Evolutionary conservation across 2,888 invertebrate species (phyloP).

Genomic region (Rosalia funebris): DNA sequence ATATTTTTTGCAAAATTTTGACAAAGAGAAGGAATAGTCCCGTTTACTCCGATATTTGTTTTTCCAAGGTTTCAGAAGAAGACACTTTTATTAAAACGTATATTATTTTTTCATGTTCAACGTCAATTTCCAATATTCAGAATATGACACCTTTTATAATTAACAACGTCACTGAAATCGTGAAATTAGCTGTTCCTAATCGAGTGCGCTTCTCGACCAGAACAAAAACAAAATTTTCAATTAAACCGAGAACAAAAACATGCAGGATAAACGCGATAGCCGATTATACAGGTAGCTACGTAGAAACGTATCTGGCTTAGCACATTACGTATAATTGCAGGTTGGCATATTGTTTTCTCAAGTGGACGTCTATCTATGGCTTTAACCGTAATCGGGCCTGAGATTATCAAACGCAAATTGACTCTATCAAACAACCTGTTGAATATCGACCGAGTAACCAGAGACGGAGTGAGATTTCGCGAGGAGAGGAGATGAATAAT

Average conservation of each 20-base stretch:
- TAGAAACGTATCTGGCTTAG: conserved; percentile 9
- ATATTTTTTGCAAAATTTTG: too few species aligned
- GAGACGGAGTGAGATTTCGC: conserved; percentile 26
- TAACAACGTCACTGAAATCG: too few species aligned
- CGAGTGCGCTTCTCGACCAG: background rate
- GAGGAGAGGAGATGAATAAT: too few species aligned
- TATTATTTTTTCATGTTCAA: too few species aligned
- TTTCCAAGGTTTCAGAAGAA: too few species aligned
- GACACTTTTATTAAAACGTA: too few species aligned
- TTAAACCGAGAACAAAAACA: background rate
- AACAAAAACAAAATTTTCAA: background rate
- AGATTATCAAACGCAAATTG: conserved; percentile 48
- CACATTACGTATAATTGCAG: conserved; percentile 13
- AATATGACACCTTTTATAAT: too few species aligned
- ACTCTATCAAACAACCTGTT: conserved; percentile 48
- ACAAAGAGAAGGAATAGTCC: too few species aligned
- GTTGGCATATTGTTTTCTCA: conserved; percentile 40
- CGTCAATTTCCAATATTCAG: too few species aligned
- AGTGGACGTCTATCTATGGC: conserved; percentile 19
- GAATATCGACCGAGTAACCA: conserved; percentile 37
- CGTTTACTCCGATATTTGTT: too few species aligned
- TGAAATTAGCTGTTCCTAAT: too few species aligned
- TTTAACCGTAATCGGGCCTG: conserved; percentile 38
- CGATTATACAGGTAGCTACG: conserved; percentile 5
- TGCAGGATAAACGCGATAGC: background rate